Evolutionary conservation across 2,797 vertebrate genomes (phyloP), one percentile per base, ranked within the genome.

Genomic region (Falco columbarius): DNA sequence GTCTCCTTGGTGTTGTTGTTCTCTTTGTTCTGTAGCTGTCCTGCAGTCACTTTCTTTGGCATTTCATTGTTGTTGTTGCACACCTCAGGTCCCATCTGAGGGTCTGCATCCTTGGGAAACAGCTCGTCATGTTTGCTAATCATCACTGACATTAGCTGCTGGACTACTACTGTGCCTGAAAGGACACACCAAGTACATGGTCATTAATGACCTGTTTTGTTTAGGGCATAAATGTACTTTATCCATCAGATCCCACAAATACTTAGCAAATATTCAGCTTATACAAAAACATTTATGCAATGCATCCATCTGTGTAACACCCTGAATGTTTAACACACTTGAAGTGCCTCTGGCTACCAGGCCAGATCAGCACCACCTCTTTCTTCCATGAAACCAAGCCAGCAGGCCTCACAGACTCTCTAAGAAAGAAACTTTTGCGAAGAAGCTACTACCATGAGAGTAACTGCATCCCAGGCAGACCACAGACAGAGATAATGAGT

Each of bases 101-200:
- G 95, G 47, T 99, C 99, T 76, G 98, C 84, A 2, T 98, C 98
- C 84, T 91, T 98, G 29, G 99, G 99, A 96, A 99, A 99, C 10
- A 99, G 98, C 32, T 97, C 96, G n/a, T 99, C 98, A 0, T 99
- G 99, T 67, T 98, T 99, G 89, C 99, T 99, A 36, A 99, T 99
- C 98, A 99, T 97, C 95, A 99, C 96, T 2, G 99, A 99, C 99
- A 99, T 99, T 62, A 99, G 97, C 97, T 99, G 99, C 98, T 99
- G 99, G 86, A 99, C 99, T 83, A 99, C 98, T 80, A 99, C 99
- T 0, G 99, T 99, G 97, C 99, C 99, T 99, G 97, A 19, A 93
- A 96, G 96, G 87, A 38, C 65, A 97, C 1, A 87, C 19, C 81
- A 95, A 96, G 80, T 18, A 87, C 4, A 6, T 10, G 8, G 34